Conservation (phyloP, 2,797 vertebrate species). For the Rhinichthys osculus region DNA sequence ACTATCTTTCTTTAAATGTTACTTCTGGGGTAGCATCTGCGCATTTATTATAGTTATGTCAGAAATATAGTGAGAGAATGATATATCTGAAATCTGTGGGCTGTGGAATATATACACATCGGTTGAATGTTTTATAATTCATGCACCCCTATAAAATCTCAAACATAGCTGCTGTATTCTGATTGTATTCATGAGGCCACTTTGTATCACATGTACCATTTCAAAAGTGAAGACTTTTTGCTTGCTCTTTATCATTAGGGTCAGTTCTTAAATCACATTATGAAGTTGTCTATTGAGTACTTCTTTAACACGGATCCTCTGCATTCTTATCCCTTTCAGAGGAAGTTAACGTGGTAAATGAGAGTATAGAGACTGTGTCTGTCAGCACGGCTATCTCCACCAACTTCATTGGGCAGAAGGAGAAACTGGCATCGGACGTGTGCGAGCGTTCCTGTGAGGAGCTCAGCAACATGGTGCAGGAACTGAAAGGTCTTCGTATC, state of each 20-base stretch:
- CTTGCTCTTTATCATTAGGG: neutral
- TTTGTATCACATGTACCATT: neutral
- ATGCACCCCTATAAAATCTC: neutral
- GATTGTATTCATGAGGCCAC: neutral
- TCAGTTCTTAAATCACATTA: neutral
- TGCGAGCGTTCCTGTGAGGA: constrained; percentile 96
- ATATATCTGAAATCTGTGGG: neutral
- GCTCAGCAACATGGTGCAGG: constrained; percentile 89
- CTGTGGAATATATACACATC: constrained; percentile 25
- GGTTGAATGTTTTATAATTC: constrained; percentile 1
- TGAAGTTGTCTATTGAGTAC: neutral
- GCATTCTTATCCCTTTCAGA: constrained; percentile 71
- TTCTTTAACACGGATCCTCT: neutral
- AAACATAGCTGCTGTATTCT: constrained; percentile 1
- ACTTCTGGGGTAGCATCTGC: constrained; percentile 20
- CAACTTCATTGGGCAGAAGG: constrained; percentile 83
- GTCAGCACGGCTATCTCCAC: constrained; percentile 84
- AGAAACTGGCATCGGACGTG: constrained; percentile 78
- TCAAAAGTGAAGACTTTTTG: neutral
- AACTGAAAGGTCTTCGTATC: constrained; percentile 89
- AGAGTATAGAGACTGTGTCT: constrained; percentile 87
- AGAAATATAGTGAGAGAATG: constrained; percentile 8
- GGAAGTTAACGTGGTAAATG: constrained; percentile 85
- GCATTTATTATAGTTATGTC: constrained; percentile 26
- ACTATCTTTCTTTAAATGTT: constrained; percentile 13